These are phyloP conservation scores for Rhynchomys soricoides DNA, from an alignment of 2,113 vertebrate species.

Conservation along the genomic window DNA sequence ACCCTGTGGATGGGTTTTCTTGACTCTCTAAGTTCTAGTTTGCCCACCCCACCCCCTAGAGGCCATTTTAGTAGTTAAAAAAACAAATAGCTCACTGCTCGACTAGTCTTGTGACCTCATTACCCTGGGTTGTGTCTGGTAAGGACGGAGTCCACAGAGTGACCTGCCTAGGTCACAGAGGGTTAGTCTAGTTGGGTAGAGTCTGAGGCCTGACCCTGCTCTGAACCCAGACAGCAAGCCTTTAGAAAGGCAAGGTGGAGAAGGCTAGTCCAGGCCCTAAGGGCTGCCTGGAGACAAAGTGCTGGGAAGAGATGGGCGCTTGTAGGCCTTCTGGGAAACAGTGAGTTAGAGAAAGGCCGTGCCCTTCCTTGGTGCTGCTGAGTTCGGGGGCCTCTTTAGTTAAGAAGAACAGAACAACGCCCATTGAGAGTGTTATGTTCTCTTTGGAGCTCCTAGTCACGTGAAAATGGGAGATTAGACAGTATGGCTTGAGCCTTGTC, in stretches of 20 bases:
- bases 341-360: background rate
- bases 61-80: background rate
- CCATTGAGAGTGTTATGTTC: accelerated
- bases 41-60: no score
- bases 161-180: background rate
- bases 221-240: background rate
- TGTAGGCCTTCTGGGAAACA: no score
- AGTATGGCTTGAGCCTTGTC: background rate
- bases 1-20: background rate
- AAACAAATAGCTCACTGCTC: background rate
- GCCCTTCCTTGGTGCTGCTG: accelerated
- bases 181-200: background rate
- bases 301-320: background rate
- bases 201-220: background rate
- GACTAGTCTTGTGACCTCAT: background rate
- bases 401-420: background rate
- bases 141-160: background rate
- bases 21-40: background rate
- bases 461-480: background rate
- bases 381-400: background rate
- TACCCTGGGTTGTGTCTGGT: background rate
- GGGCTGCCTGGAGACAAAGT: background rate
- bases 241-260: background rate
- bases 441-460: background rate
- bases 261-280: accelerated